Evolutionary conservation across 2,888 invertebrate genomes (phyloP).

Genomic region (Synergus umbraculus): DNA sequence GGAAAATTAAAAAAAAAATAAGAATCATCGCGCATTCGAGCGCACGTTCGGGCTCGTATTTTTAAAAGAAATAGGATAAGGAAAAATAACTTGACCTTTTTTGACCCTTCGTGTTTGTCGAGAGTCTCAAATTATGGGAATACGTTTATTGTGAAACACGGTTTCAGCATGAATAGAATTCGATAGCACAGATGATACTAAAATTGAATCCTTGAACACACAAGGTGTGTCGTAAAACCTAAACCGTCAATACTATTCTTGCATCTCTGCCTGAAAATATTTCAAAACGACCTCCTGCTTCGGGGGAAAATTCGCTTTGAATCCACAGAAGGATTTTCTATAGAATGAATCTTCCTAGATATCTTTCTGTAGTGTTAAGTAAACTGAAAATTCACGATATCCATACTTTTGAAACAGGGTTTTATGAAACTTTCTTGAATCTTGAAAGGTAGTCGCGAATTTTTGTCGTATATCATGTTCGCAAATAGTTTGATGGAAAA

Average conservation of each 20-base stretch:
- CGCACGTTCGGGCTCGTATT: neutral
- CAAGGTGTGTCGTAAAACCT: conserved; percentile 29
- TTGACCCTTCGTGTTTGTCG: neutral
- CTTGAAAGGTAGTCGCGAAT: neutral
- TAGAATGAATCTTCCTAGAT: conserved; percentile 7
- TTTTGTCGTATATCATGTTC: neutral
- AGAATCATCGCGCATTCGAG: too few species aligned
- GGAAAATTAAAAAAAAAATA: too few species aligned
- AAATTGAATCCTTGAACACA: conserved; percentile 18
- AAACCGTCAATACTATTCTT: conserved; percentile 6
- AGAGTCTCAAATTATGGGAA: conserved; percentile 13
- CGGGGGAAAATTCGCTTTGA: conserved; percentile 17
- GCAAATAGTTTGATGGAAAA: neutral
- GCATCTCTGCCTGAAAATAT: conserved; percentile 8
- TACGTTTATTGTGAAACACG: conserved; percentile 5
- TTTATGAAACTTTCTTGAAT: conserved; percentile 4
- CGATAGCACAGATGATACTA: conserved; percentile 19
- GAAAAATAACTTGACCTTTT: neutral
- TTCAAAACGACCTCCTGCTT: conserved; percentile 27
- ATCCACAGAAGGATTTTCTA: conserved; percentile 20
- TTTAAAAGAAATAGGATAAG: neutral
- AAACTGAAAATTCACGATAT: conserved; percentile 33
- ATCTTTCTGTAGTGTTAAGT: conserved; percentile 25
- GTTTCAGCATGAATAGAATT: conserved; percentile 25
- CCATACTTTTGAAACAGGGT: conserved; percentile 6